Percentiles rank a stretch among this genome's conserved stretches.
These are phyloP conservation scores for Threskiornis aethiopicus DNA, from an alignment of 2,797 vertebrate genomes.

Conservation along the genomic window DNA sequence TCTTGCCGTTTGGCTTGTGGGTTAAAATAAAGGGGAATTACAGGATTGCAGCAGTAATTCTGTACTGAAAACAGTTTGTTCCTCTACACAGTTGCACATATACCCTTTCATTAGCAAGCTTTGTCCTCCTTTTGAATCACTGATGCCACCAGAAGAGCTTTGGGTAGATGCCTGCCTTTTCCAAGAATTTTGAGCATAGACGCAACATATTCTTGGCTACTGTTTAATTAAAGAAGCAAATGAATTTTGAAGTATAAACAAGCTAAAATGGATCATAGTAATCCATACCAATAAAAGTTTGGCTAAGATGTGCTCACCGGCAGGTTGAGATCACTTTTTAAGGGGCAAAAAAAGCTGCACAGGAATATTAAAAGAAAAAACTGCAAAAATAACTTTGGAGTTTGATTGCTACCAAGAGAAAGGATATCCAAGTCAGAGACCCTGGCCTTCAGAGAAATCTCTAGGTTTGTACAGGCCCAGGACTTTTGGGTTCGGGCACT, in stretches of 20 bases:
- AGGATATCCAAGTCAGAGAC: background rate
- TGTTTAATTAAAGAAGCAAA: background rate
- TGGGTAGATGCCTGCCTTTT: background rate
- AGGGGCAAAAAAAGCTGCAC: background rate
- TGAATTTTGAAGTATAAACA: background rate
- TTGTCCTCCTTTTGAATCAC: background rate
- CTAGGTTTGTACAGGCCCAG: background rate
- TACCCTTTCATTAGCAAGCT: background rate
- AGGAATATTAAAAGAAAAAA: background rate
- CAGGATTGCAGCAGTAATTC: background rate
- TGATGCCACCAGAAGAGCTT: background rate
- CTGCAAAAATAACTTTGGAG: background rate
- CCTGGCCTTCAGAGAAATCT: background rate
- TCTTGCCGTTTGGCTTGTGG: background rate
- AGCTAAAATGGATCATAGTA: background rate
- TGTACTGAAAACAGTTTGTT: background rate
- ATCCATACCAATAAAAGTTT: background rate
- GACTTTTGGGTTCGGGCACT: background rate
- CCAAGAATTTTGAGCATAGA: background rate
- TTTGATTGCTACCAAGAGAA: background rate
- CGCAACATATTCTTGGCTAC: background rate
- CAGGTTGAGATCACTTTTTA: background rate
- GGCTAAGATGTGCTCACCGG: background rate
- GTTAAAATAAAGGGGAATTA: background rate
- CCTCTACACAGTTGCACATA: background rate